phyloP scores from a whole-genome alignment of 2,113 vertebrate genomes.

The Periophthalmus modestus region DNA sequence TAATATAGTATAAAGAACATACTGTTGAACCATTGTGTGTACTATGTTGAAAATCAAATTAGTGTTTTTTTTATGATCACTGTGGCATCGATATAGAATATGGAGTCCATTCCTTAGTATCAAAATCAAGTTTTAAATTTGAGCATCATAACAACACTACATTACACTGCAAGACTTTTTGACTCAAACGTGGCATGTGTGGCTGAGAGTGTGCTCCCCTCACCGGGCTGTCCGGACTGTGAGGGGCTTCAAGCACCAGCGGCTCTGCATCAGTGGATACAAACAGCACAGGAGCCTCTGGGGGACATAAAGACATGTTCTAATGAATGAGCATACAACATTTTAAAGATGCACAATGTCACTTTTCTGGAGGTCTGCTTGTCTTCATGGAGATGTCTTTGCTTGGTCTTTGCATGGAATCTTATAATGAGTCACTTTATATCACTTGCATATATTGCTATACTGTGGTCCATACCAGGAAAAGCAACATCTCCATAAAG shows the following conservation, averaged over 20 bases:
- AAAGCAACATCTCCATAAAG: not conserved
- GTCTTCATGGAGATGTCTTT: not conserved
- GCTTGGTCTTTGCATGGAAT: not conserved
- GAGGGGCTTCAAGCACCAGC: not conserved
- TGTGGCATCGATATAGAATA: no score
- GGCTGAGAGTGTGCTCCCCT: not conserved
- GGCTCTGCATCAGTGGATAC: not conserved
- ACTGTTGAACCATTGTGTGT: no score
- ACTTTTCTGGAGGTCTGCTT: no score
- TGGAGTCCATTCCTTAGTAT: no score
- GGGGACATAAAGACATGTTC: not conserved
- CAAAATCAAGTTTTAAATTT: no score
- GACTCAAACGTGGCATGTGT: not conserved
- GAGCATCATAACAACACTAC: no score
- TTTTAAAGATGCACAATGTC: no score
- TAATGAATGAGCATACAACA: no score
- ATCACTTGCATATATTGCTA: not conserved
- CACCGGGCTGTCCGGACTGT: slow-evolving; percentile 15
- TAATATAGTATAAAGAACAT: no score
- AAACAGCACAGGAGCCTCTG: slow-evolving; percentile 7
- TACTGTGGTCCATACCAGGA: not conserved
- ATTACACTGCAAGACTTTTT: no score
- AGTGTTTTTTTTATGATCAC: no score
- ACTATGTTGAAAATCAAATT: no score
- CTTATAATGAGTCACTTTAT: not conserved